Base-by-base conservation (phyloP, 2,888 invertebrate species). In the Tinea trinotella region DNA sequence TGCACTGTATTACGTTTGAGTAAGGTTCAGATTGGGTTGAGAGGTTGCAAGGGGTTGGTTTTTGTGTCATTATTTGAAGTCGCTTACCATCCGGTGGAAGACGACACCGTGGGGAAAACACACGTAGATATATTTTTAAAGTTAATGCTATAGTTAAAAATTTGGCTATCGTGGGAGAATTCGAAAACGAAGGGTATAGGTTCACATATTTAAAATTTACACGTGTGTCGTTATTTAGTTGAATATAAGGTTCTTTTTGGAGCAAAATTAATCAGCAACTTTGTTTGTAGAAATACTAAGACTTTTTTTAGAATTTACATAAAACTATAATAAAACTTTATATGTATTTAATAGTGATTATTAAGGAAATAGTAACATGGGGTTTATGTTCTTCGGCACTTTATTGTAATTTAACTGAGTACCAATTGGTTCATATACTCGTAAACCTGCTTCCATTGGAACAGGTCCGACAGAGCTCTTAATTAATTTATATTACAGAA, bases 11-110 rank as follows among this genome's bases (percentile, higher is more conserved):
- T n/a, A 40, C 12, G 13, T 13, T 30, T 12, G 15, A 54, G 6
- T 65, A 65, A 60, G 59, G 64, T 61, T 56, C 49, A 59, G 18
- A 40, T 35, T 55, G 19, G 15, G 53, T 18, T 53, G 44, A 12
- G 15, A 35, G 52, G 15, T 18, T 4, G 35, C 50, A n/a, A n/a
- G 24, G 40, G 9, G 20, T n/a, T 3, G 17, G 13, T 57, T 66
- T 70, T 67, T 64, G 64, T 65, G 62, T 64, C 64, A 61, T 64
- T 64, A 63, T 70, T 70, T 72, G 70, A 75, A 73, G 77, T 74
- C 71, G 73, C 70, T 66, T 68, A 68, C 64, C 72, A 79, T 82
- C 81, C 81, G 78, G 80, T 76, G 80, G 79, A 82, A 82, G 67
- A 58, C 69, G 74, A 81, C 71, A 76, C 73, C 82, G 80, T 81